A percentile compares a stretch with the other conserved stretches of the same genome.
phyloP scores from a whole-genome alignment of 2,797 vertebrate genomes.

The Microctenopoma lineatum region DNA sequence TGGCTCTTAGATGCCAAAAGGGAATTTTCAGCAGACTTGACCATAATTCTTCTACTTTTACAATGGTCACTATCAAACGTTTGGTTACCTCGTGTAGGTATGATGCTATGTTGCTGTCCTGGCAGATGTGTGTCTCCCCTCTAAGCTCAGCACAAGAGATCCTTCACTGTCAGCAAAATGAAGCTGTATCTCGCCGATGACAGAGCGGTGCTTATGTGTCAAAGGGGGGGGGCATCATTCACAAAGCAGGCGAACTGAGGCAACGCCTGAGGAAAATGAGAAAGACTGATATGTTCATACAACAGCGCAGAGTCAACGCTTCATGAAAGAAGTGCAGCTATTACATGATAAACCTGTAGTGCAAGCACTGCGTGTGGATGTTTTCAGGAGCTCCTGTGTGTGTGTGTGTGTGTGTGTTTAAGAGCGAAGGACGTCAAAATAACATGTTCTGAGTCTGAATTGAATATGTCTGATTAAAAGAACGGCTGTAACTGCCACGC shows the following conservation, averaged over 20 bases:
- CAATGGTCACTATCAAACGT: neutral
- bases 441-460: slow-evolving; percentile 5
- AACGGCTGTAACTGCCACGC: neutral
- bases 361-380: slow-evolving; percentile 4
- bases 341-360: slow-evolving; percentile 10
- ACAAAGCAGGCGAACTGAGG: slow-evolving; percentile 26
- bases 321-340: neutral
- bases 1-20: slow-evolving; percentile 11
- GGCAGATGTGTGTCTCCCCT: neutral
- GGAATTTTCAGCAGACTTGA: slow-evolving; percentile 10
- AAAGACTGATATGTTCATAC: slow-evolving; percentile 14
- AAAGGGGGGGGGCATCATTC: slow-evolving; percentile 10
- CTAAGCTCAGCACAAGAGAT: slow-evolving; percentile 18
- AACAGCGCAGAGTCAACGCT: neutral
- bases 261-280: slow-evolving; percentile 4
- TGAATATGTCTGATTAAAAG: neutral
- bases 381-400: slow-evolving; percentile 1
- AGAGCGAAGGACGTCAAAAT: slow-evolving; percentile 11
- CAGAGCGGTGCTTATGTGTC: slow-evolving; percentile 24
- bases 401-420: neutral
- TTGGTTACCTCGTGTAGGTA: neutral
- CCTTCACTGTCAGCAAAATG: slow-evolving; percentile 29
- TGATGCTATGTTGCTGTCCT: neutral
- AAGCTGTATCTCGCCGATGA: slow-evolving; percentile 6
- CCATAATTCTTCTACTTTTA: slow-evolving; percentile 9